Evolutionary conservation across 2,113 vertebrate species (phyloP), one percentile per base, ranked within the genome.

Genomic region (Phaethornis superciliosus): DNA sequence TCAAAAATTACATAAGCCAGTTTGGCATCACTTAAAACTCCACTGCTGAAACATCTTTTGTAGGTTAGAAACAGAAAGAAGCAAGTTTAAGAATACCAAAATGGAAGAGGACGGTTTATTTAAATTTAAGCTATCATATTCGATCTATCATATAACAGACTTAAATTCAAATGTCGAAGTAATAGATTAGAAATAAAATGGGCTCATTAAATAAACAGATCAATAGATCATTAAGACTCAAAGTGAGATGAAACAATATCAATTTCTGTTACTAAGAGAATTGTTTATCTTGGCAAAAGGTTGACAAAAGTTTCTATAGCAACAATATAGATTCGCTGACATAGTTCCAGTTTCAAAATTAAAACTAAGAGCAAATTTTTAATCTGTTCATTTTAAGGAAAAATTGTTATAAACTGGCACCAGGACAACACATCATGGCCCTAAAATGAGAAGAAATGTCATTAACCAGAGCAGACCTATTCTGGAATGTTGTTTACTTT

Each of bases 271-370:
- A 65, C 27, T 30, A 60, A 78, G 30, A 60, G 11, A 78, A 89
- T 49, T 84, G 78, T 93, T 95, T 93, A 22, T 81, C 69, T 93
- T 84, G 65, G 83, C 88, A 89, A 77, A 86, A 44, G 21, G 6
- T 56, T 75, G 47, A 49, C 37, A 71, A 32, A 77, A 71, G 4
- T 71, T 90, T 64, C 33, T 75, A 3, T 51, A 46, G 10, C 28
- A 92, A 28, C 33, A 55, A 9, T n/a, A 86, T 0, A 92, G 69
- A 59, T 67, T 90, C 83, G 2, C 7, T 4, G 9, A 80, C 12
- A 51, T 4, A 44, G 35, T 10, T 64, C 28, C 35, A 64, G 14
- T 60, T 93, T 40, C 52, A 81, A 89, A 17, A 63, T 27, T 27
- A 86, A 81, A 71, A 69, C 28, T 24, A 63, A 71, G 16, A 68